Conservation (phyloP, 2,888 invertebrate genomes). For the Dichetophora obliterata region DNA sequence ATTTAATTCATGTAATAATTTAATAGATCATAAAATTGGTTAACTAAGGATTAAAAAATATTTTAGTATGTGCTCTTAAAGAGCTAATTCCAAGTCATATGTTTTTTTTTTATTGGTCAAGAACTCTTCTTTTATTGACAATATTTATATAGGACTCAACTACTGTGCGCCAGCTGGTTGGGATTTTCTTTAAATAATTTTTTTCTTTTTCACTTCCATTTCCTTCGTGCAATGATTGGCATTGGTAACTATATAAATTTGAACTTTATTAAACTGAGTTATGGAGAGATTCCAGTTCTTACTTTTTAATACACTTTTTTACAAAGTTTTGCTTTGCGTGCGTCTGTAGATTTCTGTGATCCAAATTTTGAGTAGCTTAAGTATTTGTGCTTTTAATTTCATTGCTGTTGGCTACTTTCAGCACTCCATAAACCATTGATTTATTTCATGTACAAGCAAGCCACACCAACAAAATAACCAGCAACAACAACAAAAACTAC, state of each 20-base stretch:
- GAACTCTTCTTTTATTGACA: too few relatives aligned
- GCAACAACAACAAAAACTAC: background rate
- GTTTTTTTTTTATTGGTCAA: too few relatives aligned
- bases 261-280: background rate
- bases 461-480: background rate
- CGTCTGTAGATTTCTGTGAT: background rate
- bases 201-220: background rate
- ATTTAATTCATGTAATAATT: too few relatives aligned
- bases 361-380: background rate
- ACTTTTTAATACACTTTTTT: too few relatives aligned
- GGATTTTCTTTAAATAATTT: too few relatives aligned
- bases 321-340: too few relatives aligned
- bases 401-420: background rate
- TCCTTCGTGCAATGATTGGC: background rate
- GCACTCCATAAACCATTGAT: constrained; percentile 9
- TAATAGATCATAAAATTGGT: too few relatives aligned
- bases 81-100: too few relatives aligned
- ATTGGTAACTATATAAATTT: background rate
- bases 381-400: constrained; percentile 20
- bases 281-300: background rate
- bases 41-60: too few relatives aligned
- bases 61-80: too few relatives aligned
- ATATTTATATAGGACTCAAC: too few relatives aligned
- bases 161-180: too few relatives aligned
- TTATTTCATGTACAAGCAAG: background rate